Evolutionary conservation across 2,888 invertebrate genomes (phyloP).

Genomic region (Teleogryllus oceanicus): DNA sequence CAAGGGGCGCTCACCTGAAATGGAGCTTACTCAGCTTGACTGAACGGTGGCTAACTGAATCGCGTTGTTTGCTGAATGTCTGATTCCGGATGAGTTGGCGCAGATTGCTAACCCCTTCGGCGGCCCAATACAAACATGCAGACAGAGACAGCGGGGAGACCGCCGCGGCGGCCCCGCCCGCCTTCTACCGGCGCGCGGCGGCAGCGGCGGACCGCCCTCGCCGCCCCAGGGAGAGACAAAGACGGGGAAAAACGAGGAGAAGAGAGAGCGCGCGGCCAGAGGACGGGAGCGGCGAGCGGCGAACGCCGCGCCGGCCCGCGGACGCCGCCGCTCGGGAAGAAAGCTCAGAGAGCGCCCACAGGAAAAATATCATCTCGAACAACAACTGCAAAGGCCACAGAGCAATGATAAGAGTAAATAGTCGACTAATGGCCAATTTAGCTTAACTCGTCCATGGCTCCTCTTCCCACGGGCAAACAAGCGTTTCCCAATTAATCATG

Average conservation of each 20-base stretch:
- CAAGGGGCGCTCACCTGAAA: constrained; percentile 18
- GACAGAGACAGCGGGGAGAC: constrained; percentile 18
- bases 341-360: neutral
- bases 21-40: constrained; percentile 18
- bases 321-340: neutral
- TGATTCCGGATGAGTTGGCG: constrained; percentile 31
- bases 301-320: neutral
- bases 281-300: neutral
- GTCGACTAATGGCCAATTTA: constrained; percentile 36
- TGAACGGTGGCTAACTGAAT: constrained; percentile 28
- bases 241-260: constrained; percentile 24
- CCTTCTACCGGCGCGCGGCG: constrained; percentile 26
- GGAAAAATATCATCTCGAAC: constrained; percentile 4
- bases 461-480: constrained; percentile 33
- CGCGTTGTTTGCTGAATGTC: constrained; percentile 35
- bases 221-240: constrained; percentile 10
- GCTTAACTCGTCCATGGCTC: constrained; percentile 33
- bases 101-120: constrained; percentile 18
- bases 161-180: constrained; percentile 20
- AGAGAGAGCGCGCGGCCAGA: neutral
- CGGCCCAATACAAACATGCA: constrained; percentile 18
- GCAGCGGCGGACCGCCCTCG: neutral
- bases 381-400: constrained; percentile 26
- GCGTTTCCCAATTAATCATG: constrained; percentile 34
- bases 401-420: constrained; percentile 34